Conservation (phyloP, 2,113 vertebrate species). For the Erinaceus europaeus region DNA sequence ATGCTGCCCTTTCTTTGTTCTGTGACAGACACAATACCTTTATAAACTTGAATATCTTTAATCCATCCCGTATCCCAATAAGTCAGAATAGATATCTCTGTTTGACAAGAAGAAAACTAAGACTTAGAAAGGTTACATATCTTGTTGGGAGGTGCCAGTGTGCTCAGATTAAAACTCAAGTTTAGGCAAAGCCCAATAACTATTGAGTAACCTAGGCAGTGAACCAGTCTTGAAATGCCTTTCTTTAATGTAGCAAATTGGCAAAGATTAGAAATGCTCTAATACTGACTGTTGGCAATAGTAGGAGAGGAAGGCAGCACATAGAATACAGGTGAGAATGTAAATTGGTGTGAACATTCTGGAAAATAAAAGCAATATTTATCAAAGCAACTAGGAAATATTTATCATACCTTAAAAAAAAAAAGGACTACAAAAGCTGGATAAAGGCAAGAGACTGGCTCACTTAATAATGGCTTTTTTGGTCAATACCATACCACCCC, state of each 20-base stretch:
- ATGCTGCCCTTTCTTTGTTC: neutral
- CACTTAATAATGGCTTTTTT: too few species aligned
- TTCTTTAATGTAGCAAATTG: constrained; percentile 38
- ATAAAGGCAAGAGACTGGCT: too few species aligned
- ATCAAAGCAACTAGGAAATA: neutral
- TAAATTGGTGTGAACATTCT: neutral
- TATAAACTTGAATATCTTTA: neutral
- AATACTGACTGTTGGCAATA: neutral
- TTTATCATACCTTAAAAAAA: too few species aligned
- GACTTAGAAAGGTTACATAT: neutral
- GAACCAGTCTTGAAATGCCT: constrained; percentile 26
- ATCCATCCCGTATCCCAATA: neutral
- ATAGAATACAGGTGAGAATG: constrained; percentile 8
- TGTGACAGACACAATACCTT: neutral
- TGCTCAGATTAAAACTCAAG: constrained; percentile 14
- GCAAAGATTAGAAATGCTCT: constrained; percentile 23
- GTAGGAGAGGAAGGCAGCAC: neutral
- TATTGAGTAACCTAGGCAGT: neutral
- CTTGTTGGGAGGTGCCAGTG: neutral
- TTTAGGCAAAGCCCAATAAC: constrained; percentile 33
- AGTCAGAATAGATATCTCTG: constrained; percentile 19
- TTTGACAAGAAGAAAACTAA: constrained; percentile 26
- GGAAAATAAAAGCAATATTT: constrained; percentile 38
- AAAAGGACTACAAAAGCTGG: too few species aligned
- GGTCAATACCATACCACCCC: too few species aligned